phyloP scores from a whole-genome alignment of 2,888 invertebrate genomes.

The Stomorhina lunata region DNA sequence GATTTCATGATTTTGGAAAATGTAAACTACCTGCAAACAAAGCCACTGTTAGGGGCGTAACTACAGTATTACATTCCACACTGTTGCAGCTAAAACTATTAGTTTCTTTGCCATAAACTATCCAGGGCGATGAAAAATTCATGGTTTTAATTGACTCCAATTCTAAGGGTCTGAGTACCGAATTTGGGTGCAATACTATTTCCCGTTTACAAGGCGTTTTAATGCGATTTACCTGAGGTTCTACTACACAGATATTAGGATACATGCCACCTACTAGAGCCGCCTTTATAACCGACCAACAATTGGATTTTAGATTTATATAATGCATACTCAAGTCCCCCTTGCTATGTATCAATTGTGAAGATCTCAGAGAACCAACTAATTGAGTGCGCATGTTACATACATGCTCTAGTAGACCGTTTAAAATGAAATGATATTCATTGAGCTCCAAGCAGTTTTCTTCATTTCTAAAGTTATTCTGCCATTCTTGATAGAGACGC shows the following conservation, averaged over 20 bases:
- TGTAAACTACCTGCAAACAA: slow-evolving; percentile 81
- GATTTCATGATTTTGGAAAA: not conserved
- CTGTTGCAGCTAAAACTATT: slow-evolving; percentile 82
- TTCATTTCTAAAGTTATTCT: slow-evolving; percentile 84
- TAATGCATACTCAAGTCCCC: slow-evolving; percentile 87
- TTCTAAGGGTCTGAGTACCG: slow-evolving; percentile 76
- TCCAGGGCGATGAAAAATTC: slow-evolving; percentile 87
- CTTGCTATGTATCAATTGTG: slow-evolving; percentile 82
- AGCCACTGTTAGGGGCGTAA: slow-evolving; percentile 89
- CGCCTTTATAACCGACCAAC: slow-evolving; percentile 96
- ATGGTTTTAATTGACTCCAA: slow-evolving; percentile 43
- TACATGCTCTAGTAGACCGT: slow-evolving; percentile 93
- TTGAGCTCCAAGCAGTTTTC: slow-evolving; percentile 83
- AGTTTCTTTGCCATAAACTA: slow-evolving; percentile 89
- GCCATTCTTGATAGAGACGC: slow-evolving; percentile 88
- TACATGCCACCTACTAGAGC: slow-evolving; percentile 93
- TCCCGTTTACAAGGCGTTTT: slow-evolving; percentile 82
- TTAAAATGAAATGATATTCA: slow-evolving; percentile 85
- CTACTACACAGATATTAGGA: slow-evolving; percentile 89
- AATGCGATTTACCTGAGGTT: slow-evolving; percentile 83
- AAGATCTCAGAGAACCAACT: slow-evolving; percentile 87
- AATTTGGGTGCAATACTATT: slow-evolving; percentile 81
- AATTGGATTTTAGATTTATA: slow-evolving; percentile 91
- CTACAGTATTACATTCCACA: slow-evolving; percentile 86
- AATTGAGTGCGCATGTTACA: slow-evolving; percentile 90